Percentiles rank a stretch among this genome's conserved stretches.
Conservation (phyloP, 2,888 invertebrate species). For the Thereva nobilitata region DNA sequence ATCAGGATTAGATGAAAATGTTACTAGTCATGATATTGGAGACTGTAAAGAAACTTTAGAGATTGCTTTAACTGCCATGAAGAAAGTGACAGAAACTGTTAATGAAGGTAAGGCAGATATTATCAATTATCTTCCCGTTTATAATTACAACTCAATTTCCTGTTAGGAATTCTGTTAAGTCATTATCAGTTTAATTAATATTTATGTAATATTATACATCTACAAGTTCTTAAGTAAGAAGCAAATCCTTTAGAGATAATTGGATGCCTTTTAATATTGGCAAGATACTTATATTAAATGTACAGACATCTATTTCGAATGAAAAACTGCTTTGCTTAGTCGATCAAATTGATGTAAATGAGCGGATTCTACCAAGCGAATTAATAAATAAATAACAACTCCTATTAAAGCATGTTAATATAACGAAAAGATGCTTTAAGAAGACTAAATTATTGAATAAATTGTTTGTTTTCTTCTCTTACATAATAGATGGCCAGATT, state of each 20-base stretch:
- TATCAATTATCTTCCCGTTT: too few relatives aligned
- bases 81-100: constrained; percentile 56
- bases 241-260: too few relatives aligned
- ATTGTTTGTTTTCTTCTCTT: too few relatives aligned
- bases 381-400: background rate
- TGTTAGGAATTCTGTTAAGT: too few relatives aligned
- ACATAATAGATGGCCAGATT: too few relatives aligned
- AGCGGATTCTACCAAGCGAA: background rate
- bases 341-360: background rate
- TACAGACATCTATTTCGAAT: background rate
- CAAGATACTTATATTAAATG: too few relatives aligned
- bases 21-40: constrained; percentile 38
- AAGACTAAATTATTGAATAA: too few relatives aligned
- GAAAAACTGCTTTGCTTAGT: background rate
- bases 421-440: background rate
- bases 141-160: too few relatives aligned
- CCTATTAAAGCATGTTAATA: background rate
- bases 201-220: too few relatives aligned
- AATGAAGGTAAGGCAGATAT: constrained; percentile 51
- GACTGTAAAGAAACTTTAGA: constrained; percentile 50
- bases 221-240: too few relatives aligned
- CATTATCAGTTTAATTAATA: too few relatives aligned
- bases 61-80: constrained; percentile 55
- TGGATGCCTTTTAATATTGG: too few relatives aligned
- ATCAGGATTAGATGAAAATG: constrained; percentile 31